These are phyloP conservation scores for Heliconius ismenius DNA, from an alignment of 2,888 invertebrate species.

Conservation along the genomic window DNA sequence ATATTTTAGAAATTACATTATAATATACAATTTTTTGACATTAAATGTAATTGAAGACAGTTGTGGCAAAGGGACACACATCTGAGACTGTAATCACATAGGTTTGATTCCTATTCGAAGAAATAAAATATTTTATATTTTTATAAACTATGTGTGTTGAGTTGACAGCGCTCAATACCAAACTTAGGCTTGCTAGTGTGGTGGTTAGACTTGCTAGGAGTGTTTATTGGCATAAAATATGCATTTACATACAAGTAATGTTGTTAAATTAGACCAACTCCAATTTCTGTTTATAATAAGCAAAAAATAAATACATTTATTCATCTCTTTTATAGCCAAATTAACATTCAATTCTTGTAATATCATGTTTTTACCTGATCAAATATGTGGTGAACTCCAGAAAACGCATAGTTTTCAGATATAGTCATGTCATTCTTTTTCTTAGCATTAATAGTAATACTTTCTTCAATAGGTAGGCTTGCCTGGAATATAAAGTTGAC, in stretches of 20 bases:
- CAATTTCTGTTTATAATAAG: not conserved
- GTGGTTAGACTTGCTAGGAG: no score
- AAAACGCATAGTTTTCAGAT: conserved; percentile 92
- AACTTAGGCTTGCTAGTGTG: no score
- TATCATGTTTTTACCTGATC: conserved; percentile 84
- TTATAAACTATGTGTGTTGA: no score
- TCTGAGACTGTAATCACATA: not conserved
- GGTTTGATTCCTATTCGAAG: not conserved
- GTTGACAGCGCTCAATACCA: no score
- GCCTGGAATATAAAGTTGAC: conserved; percentile 55
- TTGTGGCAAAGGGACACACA: not conserved
- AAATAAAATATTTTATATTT: no score
- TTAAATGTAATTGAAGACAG: not conserved
- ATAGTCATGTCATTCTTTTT: conserved; percentile 81
- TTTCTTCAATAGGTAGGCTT: conserved; percentile 64
- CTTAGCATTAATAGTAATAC: conserved; percentile 57
- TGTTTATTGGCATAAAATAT: no score
- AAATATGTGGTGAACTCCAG: conserved; percentile 93
- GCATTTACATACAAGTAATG: no score
- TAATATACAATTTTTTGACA: not conserved
- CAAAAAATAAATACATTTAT: not conserved
- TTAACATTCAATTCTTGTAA: not conserved
- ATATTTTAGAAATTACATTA: no score
- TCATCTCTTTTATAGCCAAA: not conserved
- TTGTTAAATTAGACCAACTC: not conserved